Evolutionary conservation across 2,888 invertebrate genomes (phyloP).

Genomic region (Cylloceria caligata): DNA sequence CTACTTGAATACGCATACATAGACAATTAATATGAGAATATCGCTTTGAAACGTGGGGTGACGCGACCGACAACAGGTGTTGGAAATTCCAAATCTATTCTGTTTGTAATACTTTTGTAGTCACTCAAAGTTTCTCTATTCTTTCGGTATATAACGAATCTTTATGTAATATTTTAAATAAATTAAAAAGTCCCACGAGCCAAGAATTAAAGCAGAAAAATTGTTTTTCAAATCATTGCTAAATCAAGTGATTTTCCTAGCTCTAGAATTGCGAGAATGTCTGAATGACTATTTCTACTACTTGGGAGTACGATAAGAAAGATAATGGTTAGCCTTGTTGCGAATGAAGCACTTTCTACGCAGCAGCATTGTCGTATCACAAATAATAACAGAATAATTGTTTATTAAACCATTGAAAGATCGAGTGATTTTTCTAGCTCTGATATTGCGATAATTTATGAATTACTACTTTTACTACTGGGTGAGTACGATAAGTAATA

Average conservation of each 20-base stretch:
- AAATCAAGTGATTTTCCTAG: too few species aligned
- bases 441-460: background rate
- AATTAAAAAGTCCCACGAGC: background rate
- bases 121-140: background rate
- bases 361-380: background rate
- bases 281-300: too few species aligned
- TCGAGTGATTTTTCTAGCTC: constrained; percentile 14
- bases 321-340: constrained; percentile 39
- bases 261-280: too few species aligned
- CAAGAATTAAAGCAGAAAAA: too few species aligned
- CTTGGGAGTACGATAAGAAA: too few species aligned
- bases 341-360: constrained; percentile 26
- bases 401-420: too few species aligned
- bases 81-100: constrained; percentile 51
- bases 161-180: background rate
- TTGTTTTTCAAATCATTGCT: too few species aligned
- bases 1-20: background rate
- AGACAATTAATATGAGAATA: constrained; percentile 19
- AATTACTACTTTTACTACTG: constrained; percentile 1
- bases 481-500: constrained; percentile 19
- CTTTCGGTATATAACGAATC: background rate
- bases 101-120: background rate
- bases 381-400: constrained; percentile 32
- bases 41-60: constrained; percentile 17
- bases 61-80: constrained; percentile 7